Evolutionary conservation across 53 echinoderm and acorn worm species (phyloP).

Genomic region (Temnopleurus reevesii): DNA sequence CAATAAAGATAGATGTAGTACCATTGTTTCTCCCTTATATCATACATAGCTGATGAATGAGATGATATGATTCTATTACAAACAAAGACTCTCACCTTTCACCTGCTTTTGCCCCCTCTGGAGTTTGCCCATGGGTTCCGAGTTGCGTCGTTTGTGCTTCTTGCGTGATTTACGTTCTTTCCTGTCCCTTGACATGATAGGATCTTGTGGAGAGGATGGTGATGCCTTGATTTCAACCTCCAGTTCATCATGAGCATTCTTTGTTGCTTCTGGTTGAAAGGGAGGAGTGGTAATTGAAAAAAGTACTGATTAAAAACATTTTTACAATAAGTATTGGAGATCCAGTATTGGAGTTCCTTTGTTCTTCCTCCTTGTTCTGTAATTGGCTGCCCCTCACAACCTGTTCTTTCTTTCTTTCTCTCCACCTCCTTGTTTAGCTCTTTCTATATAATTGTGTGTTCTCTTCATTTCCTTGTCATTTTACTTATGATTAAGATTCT

Average conservation of each 20-base stretch:
- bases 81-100: constrained; percentile 74
- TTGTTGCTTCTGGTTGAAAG: constrained; percentile 45
- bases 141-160: constrained; percentile 85
- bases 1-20: no score
- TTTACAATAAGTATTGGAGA: no score
- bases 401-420: no score
- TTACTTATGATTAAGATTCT: no score
- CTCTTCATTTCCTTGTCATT: no score
- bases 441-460: no score
- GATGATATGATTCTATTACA: neutral
- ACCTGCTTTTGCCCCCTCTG: constrained; percentile 93
- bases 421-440: no score
- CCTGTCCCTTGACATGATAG: constrained; percentile 60
- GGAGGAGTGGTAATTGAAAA: neutral
- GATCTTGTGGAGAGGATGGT: constrained; percentile 32
- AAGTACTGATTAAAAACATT: no score
- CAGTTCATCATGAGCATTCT: constrained; percentile 62
- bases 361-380: no score
- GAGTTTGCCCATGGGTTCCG: constrained; percentile 87
- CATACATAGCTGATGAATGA: neutral
- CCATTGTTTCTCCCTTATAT: neutral
- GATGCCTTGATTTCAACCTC: constrained; percentile 55
- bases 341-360: no score
- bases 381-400: no score
- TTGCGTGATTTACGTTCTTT: constrained; percentile 82